These are phyloP conservation scores for Marronus borbonicus DNA, from an alignment of 2,888 invertebrate species.

Conservation along the genomic window DNA sequence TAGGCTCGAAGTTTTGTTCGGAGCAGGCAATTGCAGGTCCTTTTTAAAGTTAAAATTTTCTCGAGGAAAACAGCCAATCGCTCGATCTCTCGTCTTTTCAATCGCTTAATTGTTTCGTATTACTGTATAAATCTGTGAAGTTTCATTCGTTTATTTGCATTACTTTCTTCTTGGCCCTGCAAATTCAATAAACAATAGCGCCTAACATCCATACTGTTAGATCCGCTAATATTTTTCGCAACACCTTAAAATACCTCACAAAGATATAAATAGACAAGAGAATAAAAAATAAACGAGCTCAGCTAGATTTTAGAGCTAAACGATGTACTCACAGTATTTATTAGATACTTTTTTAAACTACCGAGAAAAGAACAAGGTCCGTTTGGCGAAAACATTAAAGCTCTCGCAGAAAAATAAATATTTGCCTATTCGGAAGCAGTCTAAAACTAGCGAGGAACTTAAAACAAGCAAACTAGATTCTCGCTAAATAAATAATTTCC, in stretches of 20 bases:
- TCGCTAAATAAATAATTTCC: no score
- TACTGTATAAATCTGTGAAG: neutral
- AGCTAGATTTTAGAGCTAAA: neutral
- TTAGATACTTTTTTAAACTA: neutral
- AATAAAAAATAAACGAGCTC: neutral
- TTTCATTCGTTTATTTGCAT: neutral
- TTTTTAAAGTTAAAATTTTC: neutral
- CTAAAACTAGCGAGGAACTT: no score
- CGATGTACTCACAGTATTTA: neutral
- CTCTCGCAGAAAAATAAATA: neutral
- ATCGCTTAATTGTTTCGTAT: neutral
- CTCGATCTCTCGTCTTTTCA: neutral
- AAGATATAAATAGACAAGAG: neutral
- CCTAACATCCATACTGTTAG: neutral
- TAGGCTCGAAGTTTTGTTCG: no score
- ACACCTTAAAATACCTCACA: neutral
- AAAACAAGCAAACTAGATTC: no score
- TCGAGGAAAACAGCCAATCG: neutral
- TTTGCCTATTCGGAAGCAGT: neutral
- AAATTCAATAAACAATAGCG: neutral
- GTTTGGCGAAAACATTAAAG: neutral
- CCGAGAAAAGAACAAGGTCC: neutral
- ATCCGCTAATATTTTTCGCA: neutral
- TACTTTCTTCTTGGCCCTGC: neutral
- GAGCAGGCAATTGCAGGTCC: no score